Evolutionary conservation across 2,797 vertebrate genomes (phyloP), one percentile per base, ranked within the genome.

Genomic region (Coranthus polyacanthus): DNA sequence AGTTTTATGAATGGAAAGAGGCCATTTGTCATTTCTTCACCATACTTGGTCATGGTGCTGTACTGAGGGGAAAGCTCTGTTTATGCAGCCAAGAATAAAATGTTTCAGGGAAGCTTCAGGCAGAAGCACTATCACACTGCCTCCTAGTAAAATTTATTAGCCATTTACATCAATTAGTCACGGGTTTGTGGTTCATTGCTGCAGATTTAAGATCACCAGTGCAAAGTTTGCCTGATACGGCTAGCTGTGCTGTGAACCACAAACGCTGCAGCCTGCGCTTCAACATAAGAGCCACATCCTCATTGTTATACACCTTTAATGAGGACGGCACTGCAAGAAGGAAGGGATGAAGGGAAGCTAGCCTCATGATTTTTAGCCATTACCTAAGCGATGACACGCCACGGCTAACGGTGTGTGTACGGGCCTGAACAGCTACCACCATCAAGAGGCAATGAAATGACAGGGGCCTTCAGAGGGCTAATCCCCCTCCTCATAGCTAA

Each of bases 1-100:
- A 16, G 65, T 90, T 93, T 93, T 92, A 91, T 93, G 90, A 93
- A 94, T 92, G 92, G 86, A 85, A 92, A 86, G 66, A 78, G 59
- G 46, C 70, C 85, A 92, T 92, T 84, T 89, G 90, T 90, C 87
- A 90, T 83, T 88, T 91, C 85, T 89, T 92, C 84, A 80, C 92
- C 92, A 92, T 94, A 93, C 94, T 93, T 92, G 90, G 92, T 85
- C 84, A 92, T 68, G 47, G 81, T 77, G 84, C 81, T 81, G 86
- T 42, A 69, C 84, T 78, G 86, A 86, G 56, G 72, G 63, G 72
- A 84, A 79, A 66, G 82, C 80, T 86, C 74, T 90, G 90, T 92
- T 92, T 93, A 92, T 86, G 82, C 24, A 86, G 71, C 79, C 67
- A 49, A 84, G 86, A 89, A 90, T 82, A 86, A 91, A 83, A 91